These are phyloP conservation scores for Onychomys leucogaster DNA, from an alignment of 2,797 vertebrate species.

Conservation along the genomic window DNA sequence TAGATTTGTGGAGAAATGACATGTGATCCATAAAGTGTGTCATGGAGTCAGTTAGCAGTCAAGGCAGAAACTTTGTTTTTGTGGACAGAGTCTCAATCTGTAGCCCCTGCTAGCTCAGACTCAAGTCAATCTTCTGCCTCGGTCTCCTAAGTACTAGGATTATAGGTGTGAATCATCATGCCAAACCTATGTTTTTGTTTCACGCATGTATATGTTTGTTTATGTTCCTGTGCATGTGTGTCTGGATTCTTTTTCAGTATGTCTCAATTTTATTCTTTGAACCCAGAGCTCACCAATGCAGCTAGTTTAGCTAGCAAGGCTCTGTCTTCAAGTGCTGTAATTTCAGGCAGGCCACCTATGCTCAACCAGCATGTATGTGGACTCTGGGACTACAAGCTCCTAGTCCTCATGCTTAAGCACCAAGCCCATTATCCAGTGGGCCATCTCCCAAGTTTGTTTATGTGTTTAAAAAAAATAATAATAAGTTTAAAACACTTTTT, in stretches of 20 bases:
- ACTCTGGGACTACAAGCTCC: neutral
- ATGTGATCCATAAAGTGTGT: neutral
- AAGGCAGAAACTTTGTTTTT: neutral
- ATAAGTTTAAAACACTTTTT: neutral
- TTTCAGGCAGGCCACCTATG: neutral
- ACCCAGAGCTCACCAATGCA: neutral
- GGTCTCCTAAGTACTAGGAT: neutral
- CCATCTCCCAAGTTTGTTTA: neutral
- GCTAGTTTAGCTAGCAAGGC: neutral
- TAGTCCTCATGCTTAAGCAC: neutral
- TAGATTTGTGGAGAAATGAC: neutral
- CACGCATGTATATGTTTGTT: neutral
- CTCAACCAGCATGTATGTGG: fast-evolving
- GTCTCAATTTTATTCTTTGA: neutral
- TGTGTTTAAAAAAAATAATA: neutral
- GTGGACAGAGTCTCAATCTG: neutral
- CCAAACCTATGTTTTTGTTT: neutral
- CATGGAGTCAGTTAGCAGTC: neutral
- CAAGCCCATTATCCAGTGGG: neutral
- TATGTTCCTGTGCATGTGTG: neutral
- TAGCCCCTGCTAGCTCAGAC: neutral
- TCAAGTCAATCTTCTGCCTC: neutral
- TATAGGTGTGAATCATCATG: neutral
- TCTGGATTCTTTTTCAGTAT: neutral
- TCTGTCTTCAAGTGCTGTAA: neutral